Conservation (phyloP, 2,797 vertebrate genomes). For the Spheniscus humboldti region DNA sequence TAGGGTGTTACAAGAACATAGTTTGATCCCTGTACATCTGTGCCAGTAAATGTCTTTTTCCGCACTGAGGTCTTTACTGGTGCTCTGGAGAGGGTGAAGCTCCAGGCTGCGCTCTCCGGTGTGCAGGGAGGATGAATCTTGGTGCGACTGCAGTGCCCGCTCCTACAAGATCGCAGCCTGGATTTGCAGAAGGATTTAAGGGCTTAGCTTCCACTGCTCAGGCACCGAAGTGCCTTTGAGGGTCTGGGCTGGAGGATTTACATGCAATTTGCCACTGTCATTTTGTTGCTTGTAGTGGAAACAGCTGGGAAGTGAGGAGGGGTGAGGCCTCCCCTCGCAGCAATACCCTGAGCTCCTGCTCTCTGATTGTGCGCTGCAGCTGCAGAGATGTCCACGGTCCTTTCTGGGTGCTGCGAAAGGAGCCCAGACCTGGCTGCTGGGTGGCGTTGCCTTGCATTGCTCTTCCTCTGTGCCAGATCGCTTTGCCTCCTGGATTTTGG, state of each 20-base stretch:
- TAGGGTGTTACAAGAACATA: too few relatives aligned
- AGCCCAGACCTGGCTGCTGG: not conserved
- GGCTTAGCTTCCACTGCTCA: not conserved
- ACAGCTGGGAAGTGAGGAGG: not conserved
- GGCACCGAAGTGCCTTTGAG: not conserved
- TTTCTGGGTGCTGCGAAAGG: not conserved
- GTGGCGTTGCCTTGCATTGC: not conserved
- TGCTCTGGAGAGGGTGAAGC: too few relatives aligned
- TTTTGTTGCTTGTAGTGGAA: not conserved
- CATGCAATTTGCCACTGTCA: not conserved
- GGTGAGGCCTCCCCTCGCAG: accelerated
- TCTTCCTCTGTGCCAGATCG: accelerated
- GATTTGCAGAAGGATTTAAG: not conserved
- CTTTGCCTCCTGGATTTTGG: not conserved
- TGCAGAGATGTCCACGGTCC: accelerated
- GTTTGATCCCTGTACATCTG: not conserved
- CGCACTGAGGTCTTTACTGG: not conserved
- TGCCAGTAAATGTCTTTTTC: not conserved
- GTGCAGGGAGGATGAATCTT: not conserved
- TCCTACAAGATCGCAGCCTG: not conserved
- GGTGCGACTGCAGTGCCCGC: not conserved
- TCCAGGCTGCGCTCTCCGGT: not conserved
- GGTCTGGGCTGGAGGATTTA: not conserved
- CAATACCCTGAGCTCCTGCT: not conserved
- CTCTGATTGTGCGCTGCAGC: accelerated